These are phyloP conservation scores for Stomatorhinus walkeri DNA, from an alignment of 2,797 vertebrate species.

Conservation along the genomic window DNA sequence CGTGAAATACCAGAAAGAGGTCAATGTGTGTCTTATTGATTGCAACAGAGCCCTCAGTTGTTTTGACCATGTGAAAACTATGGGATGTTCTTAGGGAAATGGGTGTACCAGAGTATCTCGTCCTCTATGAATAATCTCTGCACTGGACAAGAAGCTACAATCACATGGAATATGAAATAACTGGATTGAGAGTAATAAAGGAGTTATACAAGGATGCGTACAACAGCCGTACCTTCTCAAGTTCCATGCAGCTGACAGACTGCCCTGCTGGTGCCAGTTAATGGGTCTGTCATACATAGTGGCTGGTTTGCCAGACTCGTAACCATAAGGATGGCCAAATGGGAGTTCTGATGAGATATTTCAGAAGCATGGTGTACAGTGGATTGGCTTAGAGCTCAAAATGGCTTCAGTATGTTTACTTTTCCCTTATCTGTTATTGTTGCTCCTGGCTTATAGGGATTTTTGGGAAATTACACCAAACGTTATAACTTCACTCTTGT, in stretches of 20 bases:
- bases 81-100: neutral
- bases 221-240: neutral
- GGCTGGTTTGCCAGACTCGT: neutral
- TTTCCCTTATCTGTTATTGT: neutral
- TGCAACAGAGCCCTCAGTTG: neutral
- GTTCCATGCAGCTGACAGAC: neutral
- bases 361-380: neutral
- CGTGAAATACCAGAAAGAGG: neutral
- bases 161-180: neutral
- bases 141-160: neutral
- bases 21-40: neutral
- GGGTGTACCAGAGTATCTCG: neutral
- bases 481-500: neutral
- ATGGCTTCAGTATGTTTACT: neutral
- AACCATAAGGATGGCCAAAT: neutral
- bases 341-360: neutral
- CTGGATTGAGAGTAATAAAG: neutral
- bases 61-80: neutral
- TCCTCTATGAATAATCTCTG: neutral
- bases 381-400: neutral
- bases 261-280: neutral
- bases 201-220: neutral
- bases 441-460: neutral
- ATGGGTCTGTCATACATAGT: neutral
- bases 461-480: neutral